Evolutionary conservation across 2,797 vertebrate genomes (phyloP).

Genomic region (Pipistrellus pygmaeus): DNA sequence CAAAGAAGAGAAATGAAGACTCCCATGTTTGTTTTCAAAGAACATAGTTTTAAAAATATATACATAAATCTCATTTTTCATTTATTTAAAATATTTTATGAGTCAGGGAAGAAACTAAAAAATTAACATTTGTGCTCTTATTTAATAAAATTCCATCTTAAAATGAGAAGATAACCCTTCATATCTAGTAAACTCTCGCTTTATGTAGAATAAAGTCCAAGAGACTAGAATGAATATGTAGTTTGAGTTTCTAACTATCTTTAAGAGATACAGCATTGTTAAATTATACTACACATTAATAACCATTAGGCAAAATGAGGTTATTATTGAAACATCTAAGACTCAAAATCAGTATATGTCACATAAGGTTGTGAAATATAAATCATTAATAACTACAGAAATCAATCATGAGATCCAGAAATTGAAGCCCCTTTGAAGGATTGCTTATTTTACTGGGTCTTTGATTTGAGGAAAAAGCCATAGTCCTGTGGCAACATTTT

Average conservation of each 20-base stretch:
- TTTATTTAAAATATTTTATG: conserved; percentile 73
- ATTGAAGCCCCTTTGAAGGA: neutral
- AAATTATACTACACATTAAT: conserved; percentile 5
- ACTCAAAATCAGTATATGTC: neutral
- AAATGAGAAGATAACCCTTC: conserved; percentile 4
- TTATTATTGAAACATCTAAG: conserved; percentile 39
- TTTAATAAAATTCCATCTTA: neutral
- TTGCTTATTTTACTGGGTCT: neutral
- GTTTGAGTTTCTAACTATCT: conserved; percentile 11
- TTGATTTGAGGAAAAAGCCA: neutral
- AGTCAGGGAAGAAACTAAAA: conserved; percentile 80
- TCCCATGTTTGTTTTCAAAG: conserved; percentile 82
- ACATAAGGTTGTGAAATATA: neutral
- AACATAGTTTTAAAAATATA: conserved; percentile 79
- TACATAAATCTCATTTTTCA: conserved; percentile 83
- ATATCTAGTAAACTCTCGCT: neutral
- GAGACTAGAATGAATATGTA: neutral
- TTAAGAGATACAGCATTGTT: neutral
- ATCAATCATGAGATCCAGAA: neutral
- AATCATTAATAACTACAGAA: conserved; percentile 46
- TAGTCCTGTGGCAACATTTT: neutral
- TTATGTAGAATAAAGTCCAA: conserved; percentile 39
- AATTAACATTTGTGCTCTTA: conserved; percentile 76
- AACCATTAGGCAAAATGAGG: neutral
- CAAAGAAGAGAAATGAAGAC: conserved; percentile 90